Evolutionary conservation across 2,888 invertebrate genomes (phyloP), one percentile per base, ranked within the genome.

Genomic region (Halocaridina rubra): DNA sequence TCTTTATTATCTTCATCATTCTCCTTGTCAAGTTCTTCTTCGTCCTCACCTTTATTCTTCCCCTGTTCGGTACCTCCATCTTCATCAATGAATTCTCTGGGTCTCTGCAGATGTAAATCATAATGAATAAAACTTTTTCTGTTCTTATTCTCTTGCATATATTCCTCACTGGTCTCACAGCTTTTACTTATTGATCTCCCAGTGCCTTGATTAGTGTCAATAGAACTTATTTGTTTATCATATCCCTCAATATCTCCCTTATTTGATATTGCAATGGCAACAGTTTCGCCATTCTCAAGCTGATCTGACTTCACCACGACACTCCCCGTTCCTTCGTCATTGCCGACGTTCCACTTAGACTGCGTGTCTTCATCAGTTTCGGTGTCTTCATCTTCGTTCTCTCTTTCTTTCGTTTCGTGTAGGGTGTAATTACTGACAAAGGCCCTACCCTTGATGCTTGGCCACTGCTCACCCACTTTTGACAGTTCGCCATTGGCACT

Each of bases 401-500:
- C 53, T n/a, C 16, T 59, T 24, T 61, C 78, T 61, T 46, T 61
- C 0, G 77, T 33, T 22, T 84, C 82, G 19, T 77, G 39, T 16
- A 84, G 46, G 19, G 82, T 77, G 46, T 84, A 84, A 29, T 84
- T 69, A 46, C 82, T 84, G 16, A 77, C 22, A 30, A 78, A 78
- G 10, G 82, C 59, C n/a, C 77, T 71, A 27, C 82, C 77, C 57
- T 46, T 32, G 27, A 84, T 30, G 10, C 72, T 61, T 0, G 78
- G 32, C 72, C 74, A 74, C 46, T 84, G 82, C 30, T 84, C 82
- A 59, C 27, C 82, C 46, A 84, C 82, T 29, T 39, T 84, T 59
- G 86, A 64, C 10, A 86, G 82, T 39, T 82, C 86, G 8, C 87
- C 87, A 57, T 85, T 87, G 24, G 85, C 81, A 71, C 87, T 87